Base-by-base conservation (phyloP, 2,888 invertebrate species). In the Xestia c-nigrum region DNA sequence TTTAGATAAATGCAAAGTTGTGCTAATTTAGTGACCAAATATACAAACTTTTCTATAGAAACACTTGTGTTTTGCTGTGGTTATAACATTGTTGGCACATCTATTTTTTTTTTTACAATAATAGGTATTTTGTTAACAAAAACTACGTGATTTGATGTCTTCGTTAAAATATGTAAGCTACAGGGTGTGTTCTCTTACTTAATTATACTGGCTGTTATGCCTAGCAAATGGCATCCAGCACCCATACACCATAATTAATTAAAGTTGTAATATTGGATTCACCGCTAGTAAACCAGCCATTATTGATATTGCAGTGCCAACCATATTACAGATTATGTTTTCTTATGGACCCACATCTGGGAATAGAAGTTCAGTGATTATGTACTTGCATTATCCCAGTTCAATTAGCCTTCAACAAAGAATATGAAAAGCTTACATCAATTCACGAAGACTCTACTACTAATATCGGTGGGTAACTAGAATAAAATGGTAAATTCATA, bases 391-490 rank as follows among this genome's bases (percentile, higher is more conserved):
- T 50, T 50, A 50, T 50, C 6, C 19, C 21, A 16, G 21, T 50
- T 50, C 19, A 19, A 50, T 52, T n/a, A 9, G 52, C n/a, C n/a
- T n/a, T 55, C 1, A 55, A 12, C 12, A 9, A 40, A 40, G 7
- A 40, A 31, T 31, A 74, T 12, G 12, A 21, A 50, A 57, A 38
- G 24, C 24, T 75, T 46, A 75, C 21, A 76, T 31, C 50, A 12
- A 38, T 40, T 63, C 4, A 78, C 52, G 47, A 64, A 77, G 31
- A 78, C 40, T 31, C 43, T 67, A 57, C 43, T 38, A 64, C 47
- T 64, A 72, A 68, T 38, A 82, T 66, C 86, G 85, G 83, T 85
- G 83, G 83, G 86, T 83, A 73, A 73, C 76, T 85, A 71, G 12
- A 71, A 59, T 61, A 47, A 69, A 72, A 73, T 83, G 63, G 66